Conservation (phyloP, 2,797 vertebrate genomes). For the Leuciscus waleckii region DNA sequence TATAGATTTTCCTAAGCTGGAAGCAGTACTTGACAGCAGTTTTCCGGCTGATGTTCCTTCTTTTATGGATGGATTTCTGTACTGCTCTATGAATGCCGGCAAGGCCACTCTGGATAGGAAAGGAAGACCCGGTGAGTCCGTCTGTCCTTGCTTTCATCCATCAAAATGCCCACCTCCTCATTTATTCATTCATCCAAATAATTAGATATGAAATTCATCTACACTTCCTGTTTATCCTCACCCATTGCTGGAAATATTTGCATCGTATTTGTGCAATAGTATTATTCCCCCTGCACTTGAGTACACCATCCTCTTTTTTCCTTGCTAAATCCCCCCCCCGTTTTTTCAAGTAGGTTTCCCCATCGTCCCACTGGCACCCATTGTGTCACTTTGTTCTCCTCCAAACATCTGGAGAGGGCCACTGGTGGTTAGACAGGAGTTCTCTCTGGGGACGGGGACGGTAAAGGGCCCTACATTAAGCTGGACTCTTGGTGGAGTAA, state of each 20-base stretch:
- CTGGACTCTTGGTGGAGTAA: conserved; percentile 54
- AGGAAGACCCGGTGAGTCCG: conserved; percentile 85
- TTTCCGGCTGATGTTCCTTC: conserved; percentile 74
- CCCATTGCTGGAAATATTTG: conserved; percentile 37
- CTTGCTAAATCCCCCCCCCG: conserved; percentile 27
- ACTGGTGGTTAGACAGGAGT: conserved; percentile 76
- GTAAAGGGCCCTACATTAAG: conserved; percentile 59
- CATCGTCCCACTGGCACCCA: conserved; percentile 63
- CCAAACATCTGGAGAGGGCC: conserved; percentile 79
- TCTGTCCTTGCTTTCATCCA: background rate
- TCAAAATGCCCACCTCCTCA: background rate
- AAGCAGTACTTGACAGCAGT: conserved; percentile 76
- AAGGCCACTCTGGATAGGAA: conserved; percentile 85
- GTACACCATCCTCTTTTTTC: background rate
- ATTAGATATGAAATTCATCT: conserved; percentile 46
- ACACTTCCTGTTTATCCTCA: conserved; percentile 31
- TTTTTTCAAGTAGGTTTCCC: conserved; percentile 64
- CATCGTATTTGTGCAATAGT: conserved; percentile 11
- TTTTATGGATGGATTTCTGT: conserved; percentile 94
- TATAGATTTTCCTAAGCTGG: conserved; percentile 87
- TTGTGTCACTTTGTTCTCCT: conserved; percentile 27
- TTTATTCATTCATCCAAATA: conserved; percentile 33
- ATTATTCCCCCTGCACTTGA: background rate
- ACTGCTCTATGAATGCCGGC: conserved; percentile 78
- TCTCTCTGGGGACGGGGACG: conserved; percentile 67